Evolutionary conservation across 2,797 vertebrate genomes (phyloP), one percentile per base, ranked within the genome.

Genomic region (Centropyge bicolor): DNA sequence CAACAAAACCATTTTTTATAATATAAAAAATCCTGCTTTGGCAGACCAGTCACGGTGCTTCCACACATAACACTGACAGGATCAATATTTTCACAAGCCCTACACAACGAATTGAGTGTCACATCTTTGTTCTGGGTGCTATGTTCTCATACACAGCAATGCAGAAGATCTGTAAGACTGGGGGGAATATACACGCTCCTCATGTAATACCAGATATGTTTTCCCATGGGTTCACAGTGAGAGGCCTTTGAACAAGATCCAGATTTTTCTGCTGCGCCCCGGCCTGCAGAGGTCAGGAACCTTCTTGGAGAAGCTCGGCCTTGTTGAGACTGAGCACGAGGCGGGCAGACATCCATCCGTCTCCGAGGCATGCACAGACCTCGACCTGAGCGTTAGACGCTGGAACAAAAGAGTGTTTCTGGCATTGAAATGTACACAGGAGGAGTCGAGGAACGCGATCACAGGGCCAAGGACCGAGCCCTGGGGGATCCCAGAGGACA

Each of bases 361-460:
- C 87, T 79, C 40, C 5, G 11, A 74, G 71, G 71, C 55, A 56
- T 36, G 56, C 54, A 69, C 10, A 55, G 57, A 46, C 38, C 46
- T 49, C 31, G 70, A 38, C 49, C 68, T n/a, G 43, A 72, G 27
- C 61, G 77, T 80, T 64, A 10, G 31, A 65, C 24, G 31, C 46
- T 43, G 43, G 63, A 63, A 72, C 45, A 72, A 78, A 74, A 55
- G 20, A 49, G 56, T 48, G 38, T 46, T 67, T 24, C 64, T 76
- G 56, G 79, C 46, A 7, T 57, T 31, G 56, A 78, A 78, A 76
- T 48, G 62, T 68, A 78, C 57, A 55, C 6, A 35, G 38, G 19
- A 55, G n/a, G 72, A 78, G 61, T 74, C 19, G 62, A 72, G 35
- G 72, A 83, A 80, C 45, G 70, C 3, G 9, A 80, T 78, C 46